A percentile compares a stretch with the other conserved stretches of the same genome.
phyloP scores from a whole-genome alignment of 2,113 vertebrate genomes.

The Dasyprocta punctata region DNA sequence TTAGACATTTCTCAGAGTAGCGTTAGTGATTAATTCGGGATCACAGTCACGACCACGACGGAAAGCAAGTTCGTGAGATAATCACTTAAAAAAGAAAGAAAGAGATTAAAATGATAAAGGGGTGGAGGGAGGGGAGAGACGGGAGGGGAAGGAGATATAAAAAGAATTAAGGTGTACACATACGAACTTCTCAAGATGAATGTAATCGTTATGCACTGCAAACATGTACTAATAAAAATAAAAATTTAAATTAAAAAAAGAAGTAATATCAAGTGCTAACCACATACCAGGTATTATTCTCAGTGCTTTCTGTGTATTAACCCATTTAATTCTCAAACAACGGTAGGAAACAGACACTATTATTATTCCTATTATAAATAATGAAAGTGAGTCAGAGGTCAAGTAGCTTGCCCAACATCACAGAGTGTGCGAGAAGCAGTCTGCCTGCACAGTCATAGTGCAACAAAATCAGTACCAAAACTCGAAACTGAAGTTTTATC shows the following conservation, averaged over 20 bases:
- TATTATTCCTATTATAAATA: slow-evolving; percentile 1
- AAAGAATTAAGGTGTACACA: not conserved
- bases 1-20: not conserved
- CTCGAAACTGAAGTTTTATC: not conserved
- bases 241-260: not conserved
- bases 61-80: not conserved
- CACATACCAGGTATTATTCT: not conserved
- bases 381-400: slow-evolving; percentile 21
- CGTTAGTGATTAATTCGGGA: slow-evolving; percentile 6
- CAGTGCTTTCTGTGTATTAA: not conserved
- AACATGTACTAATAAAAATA: not conserved
- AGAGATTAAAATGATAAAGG: not conserved
- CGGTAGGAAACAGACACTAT: not conserved
- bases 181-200: not conserved
- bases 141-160: not conserved
- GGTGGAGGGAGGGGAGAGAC: not conserved
- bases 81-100: not conserved
- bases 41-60: not conserved
- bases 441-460: not conserved
- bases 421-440: not conserved
- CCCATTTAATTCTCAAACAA: slow-evolving; percentile 3
- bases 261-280: not conserved
- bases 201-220: not conserved
- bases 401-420: not conserved
- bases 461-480: not conserved